A percentile compares a stretch with the other conserved stretches of the same genome.
These are phyloP conservation scores for Xenopus borealis DNA, from an alignment of 2,113 vertebrate species.

Conservation along the genomic window DNA sequence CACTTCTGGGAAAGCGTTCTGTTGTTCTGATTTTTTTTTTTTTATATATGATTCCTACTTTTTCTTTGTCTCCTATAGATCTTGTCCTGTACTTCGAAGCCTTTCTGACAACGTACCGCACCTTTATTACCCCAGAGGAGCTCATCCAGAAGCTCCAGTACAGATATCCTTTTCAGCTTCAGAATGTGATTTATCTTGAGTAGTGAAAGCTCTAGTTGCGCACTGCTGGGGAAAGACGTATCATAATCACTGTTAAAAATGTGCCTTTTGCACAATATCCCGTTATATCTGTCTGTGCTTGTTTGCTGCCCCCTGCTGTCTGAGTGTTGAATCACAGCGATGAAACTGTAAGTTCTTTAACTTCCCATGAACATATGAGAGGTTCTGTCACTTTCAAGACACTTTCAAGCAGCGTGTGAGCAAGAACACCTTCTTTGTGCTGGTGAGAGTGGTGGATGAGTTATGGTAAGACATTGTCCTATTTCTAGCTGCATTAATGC, in stretches of 20 bases:
- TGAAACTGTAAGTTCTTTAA: constrained; percentile 66
- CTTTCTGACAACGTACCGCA: constrained; percentile 95
- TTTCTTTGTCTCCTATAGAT: constrained; percentile 65
- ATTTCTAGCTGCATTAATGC: not conserved
- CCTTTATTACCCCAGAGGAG: constrained; percentile 93
- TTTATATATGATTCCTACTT: too few relatives aligned
- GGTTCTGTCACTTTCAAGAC: constrained; percentile 92
- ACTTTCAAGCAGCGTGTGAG: constrained; percentile 96
- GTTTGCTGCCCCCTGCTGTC: not conserved
- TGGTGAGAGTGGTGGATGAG: constrained; percentile 95
- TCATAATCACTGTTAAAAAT: not conserved
- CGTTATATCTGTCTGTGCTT: not conserved
- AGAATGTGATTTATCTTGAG: not conserved
- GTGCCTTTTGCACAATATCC: not conserved
- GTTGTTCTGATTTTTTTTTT: too few relatives aligned
- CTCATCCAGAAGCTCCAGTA: constrained; percentile 97
- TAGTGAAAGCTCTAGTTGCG: not conserved
- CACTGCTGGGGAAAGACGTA: not conserved
- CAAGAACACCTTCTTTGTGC: constrained; percentile 97
- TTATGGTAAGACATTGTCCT: constrained; percentile 79
- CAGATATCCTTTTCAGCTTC: constrained; percentile 82
- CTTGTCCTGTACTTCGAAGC: constrained; percentile 97
- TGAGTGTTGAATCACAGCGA: not conserved
- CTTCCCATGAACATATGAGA: constrained; percentile 79
- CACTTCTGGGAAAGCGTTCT: too few relatives aligned